Evolutionary conservation across 1,140 invertebrate genomes (phyloP).

Genomic region (Drosophila pseudoobscura): DNA sequence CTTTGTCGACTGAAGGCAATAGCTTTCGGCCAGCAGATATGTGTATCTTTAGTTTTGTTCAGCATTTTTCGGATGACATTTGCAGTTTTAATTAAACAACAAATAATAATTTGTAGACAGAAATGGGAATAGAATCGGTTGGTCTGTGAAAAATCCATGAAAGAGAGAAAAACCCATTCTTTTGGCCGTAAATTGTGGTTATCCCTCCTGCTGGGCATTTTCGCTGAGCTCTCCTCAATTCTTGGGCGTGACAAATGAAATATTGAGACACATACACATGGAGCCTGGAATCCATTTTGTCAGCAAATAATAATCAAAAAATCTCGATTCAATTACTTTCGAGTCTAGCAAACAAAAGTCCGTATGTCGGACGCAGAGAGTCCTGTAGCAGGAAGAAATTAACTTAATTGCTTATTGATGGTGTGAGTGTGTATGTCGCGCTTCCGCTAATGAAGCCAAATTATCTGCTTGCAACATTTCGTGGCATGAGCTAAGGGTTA

Average conservation of each 20-base stretch:
- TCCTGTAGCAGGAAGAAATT: conserved; percentile 38
- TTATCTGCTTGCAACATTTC: conserved; percentile 47
- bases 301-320: conserved; percentile 36
- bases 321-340: conserved; percentile 50
- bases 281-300: conserved; percentile 13
- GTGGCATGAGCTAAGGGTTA: conserved; percentile 33
- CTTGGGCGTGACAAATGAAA: conserved; percentile 21
- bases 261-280: conserved; percentile 6
- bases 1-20: conserved; percentile 44
- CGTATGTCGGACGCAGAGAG: neutral
- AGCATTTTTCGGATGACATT: conserved; percentile 75
- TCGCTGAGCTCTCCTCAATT: conserved; percentile 1
- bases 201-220: conserved; percentile 4
- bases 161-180: no score
- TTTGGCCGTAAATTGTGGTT: no score
- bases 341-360: conserved; percentile 24
- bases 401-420: conserved; percentile 54
- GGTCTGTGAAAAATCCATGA: no score
- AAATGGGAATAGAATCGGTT: neutral
- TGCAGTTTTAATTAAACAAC: conserved; percentile 78
- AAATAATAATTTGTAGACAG: conserved; percentile 55
- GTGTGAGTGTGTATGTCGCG: conserved; percentile 15
- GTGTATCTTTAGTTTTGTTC: conserved; percentile 13
- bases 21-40: conserved; percentile 29
- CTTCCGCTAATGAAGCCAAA: conserved; percentile 68